These are phyloP conservation scores for Bimastos eiseni DNA, from an alignment of 2,888 invertebrate species.

Conservation along the genomic window DNA sequence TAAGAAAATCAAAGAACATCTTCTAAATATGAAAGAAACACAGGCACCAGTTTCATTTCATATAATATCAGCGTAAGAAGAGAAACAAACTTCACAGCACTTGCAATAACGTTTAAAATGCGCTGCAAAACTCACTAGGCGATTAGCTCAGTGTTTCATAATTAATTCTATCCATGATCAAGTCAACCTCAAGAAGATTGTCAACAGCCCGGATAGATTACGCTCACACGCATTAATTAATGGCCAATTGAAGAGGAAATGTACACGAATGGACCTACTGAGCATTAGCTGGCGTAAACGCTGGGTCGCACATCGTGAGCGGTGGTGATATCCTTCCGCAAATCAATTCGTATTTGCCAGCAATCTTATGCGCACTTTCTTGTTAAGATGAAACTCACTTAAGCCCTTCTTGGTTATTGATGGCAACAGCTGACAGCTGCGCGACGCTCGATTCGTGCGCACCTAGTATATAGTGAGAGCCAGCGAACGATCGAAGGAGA, in stretches of 20 bases:
- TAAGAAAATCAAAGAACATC: neutral
- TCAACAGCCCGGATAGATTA: neutral
- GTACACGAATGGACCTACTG: neutral
- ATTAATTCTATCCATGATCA: neutral
- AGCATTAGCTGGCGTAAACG: neutral
- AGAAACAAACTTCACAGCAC: neutral
- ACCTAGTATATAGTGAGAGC: neutral
- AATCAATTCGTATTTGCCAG: neutral
- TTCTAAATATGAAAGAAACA: neutral
- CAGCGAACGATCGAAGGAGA: neutral
- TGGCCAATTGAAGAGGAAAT: too few species aligned
- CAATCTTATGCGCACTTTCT: neutral
- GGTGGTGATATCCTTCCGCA: neutral
- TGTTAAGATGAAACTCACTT: neutral
- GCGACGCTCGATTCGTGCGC: neutral
- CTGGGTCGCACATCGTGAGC: neutral
- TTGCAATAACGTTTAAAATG: neutral
- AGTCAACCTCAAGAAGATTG: neutral
- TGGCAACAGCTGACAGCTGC: neutral
- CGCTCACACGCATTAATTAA: neutral
- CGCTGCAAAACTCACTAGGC: neutral
- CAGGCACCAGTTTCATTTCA: neutral
- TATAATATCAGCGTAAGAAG: too few species aligned
- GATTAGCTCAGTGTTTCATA: neutral
- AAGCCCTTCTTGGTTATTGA: constrained; percentile 3